These are phyloP conservation scores for Stichopus chloronotus DNA, from an alignment of 35 echinoderm and acorn worm species.

Conservation along the genomic window DNA sequence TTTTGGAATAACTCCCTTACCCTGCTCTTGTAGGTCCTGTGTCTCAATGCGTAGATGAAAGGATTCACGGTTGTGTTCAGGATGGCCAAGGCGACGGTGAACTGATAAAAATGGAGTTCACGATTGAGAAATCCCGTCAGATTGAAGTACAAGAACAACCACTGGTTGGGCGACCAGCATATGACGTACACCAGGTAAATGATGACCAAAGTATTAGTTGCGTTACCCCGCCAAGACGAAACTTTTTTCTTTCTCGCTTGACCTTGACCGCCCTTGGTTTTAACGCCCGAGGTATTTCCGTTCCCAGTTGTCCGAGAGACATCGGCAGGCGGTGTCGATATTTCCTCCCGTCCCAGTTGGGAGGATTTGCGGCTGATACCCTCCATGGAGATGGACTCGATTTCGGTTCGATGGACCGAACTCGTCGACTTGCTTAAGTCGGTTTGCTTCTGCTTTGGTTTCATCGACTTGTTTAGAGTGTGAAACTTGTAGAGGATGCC, in stretches of 20 bases:
- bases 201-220: slow-evolving; percentile 32
- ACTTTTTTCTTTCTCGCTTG: neutral
- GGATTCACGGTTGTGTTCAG: slow-evolving; percentile 75
- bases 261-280: neutral
- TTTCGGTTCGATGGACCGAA: neutral
- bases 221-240: neutral
- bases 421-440: neutral
- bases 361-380: neutral
- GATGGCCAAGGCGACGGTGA: slow-evolving; percentile 57
- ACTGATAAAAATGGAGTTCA: slow-evolving; percentile 38
- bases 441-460: neutral
- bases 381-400: neutral
- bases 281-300: neutral
- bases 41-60: slow-evolving; percentile 68
- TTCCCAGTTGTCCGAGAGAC: neutral
- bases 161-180: slow-evolving; percentile 82
- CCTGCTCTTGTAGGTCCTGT: slow-evolving; percentile 59
- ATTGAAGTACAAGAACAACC: slow-evolving; percentile 67
- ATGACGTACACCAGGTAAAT: slow-evolving; percentile 59
- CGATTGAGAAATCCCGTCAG: slow-evolving; percentile 65
- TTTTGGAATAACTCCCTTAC: neutral
- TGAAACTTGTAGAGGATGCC: neutral
- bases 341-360: neutral
- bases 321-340: neutral
- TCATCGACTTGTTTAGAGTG: neutral